Conservation (phyloP, 2,888 invertebrate genomes). For the Abrostola tripartita region DNA sequence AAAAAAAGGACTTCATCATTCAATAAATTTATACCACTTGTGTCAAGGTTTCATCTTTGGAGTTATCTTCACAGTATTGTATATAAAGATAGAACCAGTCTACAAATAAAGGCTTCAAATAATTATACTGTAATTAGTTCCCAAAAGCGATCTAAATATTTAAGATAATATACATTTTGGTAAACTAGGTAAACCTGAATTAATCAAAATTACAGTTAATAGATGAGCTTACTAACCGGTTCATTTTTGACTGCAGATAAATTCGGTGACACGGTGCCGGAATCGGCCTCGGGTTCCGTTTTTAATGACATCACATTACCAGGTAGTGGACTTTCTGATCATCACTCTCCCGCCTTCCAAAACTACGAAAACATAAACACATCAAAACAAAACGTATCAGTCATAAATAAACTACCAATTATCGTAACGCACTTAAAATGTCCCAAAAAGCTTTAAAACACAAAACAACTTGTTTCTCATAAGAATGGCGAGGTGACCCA, state of each 20-base stretch:
- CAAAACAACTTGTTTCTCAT: conserved; percentile 76
- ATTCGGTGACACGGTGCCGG: conserved; percentile 87
- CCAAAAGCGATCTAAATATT: conserved; percentile 10
- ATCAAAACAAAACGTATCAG: conserved; percentile 52
- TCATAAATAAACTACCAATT: conserved; percentile 46
- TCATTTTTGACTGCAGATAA: conserved; percentile 82
- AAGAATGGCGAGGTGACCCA: conserved; percentile 88
- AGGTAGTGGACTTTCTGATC: conserved; percentile 81
- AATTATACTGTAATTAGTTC: conserved; percentile 1
- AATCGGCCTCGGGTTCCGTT: conserved; percentile 88
- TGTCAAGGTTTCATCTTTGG: no score
- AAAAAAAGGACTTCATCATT: no score
- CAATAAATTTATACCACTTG: no score
- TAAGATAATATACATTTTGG: conserved; percentile 4
- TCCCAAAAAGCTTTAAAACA: conserved; percentile 66
- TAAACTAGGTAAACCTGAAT: conserved; percentile 30
- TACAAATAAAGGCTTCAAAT: not conserved
- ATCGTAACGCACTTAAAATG: conserved; percentile 54
- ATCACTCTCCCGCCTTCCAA: conserved; percentile 85
- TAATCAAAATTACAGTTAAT: conserved; percentile 35
- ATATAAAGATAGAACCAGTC: not conserved
- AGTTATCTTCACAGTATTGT: not conserved
- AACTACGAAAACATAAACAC: conserved; percentile 76
- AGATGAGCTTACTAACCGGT: conserved; percentile 74
- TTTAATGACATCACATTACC: conserved; percentile 88